phyloP scores from a whole-genome alignment of 2,888 invertebrate genomes.

The Apodemia mormo region DNA sequence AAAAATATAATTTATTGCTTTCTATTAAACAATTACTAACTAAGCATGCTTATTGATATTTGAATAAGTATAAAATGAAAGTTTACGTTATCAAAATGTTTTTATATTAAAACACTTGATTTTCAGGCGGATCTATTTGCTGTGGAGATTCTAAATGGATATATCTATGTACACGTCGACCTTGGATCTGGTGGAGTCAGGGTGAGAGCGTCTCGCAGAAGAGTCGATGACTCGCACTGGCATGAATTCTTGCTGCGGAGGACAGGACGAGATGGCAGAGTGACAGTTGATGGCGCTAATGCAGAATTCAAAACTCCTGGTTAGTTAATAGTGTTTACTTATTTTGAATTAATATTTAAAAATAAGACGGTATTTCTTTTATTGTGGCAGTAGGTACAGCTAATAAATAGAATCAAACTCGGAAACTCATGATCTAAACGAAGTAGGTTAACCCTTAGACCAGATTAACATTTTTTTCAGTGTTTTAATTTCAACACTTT shows the following conservation, averaged over 20 bases:
- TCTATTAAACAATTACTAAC: no score
- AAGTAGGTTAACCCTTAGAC: no score
- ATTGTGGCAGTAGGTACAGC: no score
- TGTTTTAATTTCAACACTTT: no score
- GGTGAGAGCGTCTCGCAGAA: constrained; percentile 89
- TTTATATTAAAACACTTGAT: background rate
- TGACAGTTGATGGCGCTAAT: constrained; percentile 93
- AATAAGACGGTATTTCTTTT: no score
- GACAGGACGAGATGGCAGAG: constrained; percentile 90
- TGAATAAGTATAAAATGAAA: background rate
- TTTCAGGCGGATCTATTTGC: constrained; percentile 94
- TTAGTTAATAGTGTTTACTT: constrained; percentile 45
- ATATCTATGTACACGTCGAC: constrained; percentile 95
- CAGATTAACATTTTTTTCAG: no score
- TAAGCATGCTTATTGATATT: no score
- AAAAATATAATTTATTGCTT: no score
- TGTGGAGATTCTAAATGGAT: constrained; percentile 95
- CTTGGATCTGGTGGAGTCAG: constrained; percentile 95
- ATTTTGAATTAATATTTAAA: no score
- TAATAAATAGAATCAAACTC: no score
- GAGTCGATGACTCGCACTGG: constrained; percentile 96
- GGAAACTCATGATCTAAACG: no score
- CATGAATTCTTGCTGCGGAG: constrained; percentile 93
- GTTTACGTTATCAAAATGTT: background rate
- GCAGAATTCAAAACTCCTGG: constrained; percentile 95